These are phyloP conservation scores for Taenaris catops DNA, from an alignment of 2,888 invertebrate species.

Conservation along the genomic window DNA sequence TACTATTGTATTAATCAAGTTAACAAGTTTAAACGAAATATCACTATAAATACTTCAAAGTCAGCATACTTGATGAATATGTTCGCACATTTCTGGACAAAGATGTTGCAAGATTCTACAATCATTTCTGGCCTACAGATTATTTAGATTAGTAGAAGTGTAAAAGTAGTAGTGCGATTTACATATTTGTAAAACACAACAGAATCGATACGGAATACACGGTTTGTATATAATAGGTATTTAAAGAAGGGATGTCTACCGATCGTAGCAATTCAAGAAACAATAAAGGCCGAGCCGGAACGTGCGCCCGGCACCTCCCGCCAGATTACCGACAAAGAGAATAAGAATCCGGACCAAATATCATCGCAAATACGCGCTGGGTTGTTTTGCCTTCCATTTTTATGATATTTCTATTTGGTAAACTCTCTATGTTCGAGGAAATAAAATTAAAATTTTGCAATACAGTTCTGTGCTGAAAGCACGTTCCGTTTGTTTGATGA, in stretches of 20 bases:
- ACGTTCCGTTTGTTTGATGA: slow-evolving; percentile 38
- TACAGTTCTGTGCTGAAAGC: slow-evolving; percentile 39
- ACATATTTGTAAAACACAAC: no score
- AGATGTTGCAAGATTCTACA: no score
- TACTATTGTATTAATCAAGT: no score
- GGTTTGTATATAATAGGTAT: slow-evolving; percentile 10
- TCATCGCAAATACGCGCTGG: slow-evolving; percentile 59
- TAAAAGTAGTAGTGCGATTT: no score
- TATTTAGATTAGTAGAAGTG: no score
- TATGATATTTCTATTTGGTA: slow-evolving; percentile 54
- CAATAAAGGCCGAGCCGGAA: slow-evolving; percentile 52
- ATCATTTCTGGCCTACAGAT: no score
- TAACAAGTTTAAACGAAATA: no score
- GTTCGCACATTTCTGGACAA: no score
- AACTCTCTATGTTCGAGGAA: slow-evolving; percentile 36
- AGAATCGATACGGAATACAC: not conserved
- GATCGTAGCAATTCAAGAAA: slow-evolving; percentile 55
- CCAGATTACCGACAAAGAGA: slow-evolving; percentile 68
- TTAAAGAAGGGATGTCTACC: slow-evolving; percentile 16
- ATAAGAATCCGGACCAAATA: slow-evolving; percentile 61
- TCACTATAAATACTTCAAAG: no score
- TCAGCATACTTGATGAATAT: no score
- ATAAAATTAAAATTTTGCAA: slow-evolving; percentile 53
- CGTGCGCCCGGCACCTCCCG: slow-evolving; percentile 56
- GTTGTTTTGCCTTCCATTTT: slow-evolving; percentile 72